phyloP scores from a whole-genome alignment of 1,140 invertebrate species.

The Hyles euphorbiae region DNA sequence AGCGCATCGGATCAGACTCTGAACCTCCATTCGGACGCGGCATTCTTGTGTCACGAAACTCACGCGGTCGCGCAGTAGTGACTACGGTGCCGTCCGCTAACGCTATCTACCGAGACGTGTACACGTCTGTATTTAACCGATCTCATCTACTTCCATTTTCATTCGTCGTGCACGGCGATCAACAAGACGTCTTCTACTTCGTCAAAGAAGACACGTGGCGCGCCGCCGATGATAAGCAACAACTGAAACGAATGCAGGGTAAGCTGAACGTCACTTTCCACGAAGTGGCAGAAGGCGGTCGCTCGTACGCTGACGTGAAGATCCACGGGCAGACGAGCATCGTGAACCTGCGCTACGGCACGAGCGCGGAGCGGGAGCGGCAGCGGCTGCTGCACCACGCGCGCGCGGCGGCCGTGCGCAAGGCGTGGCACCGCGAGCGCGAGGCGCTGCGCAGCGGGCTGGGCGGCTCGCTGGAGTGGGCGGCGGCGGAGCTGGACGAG shows the following conservation, averaged over 20 bases:
- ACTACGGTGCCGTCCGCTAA: slow-evolving; percentile 91
- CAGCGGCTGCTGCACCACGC: slow-evolving; percentile 92
- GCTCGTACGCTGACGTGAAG: slow-evolving; percentile 87
- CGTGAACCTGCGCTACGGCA: slow-evolving; percentile 91
- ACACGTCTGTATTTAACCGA: slow-evolving; percentile 95
- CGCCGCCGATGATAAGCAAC: slow-evolving; percentile 90
- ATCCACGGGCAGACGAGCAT: slow-evolving; percentile 89
- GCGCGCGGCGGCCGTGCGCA: slow-evolving; percentile 87
- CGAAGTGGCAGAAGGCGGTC: slow-evolving; percentile 84
- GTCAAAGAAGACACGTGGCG: slow-evolving; percentile 94
- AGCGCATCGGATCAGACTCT: slow-evolving; percentile 83
- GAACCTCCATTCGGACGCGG: slow-evolving; percentile 94
- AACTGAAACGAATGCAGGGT: slow-evolving; percentile 90
- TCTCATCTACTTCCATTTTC: slow-evolving; percentile 92
- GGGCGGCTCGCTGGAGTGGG: slow-evolving; percentile 84
- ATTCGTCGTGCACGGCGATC: slow-evolving; percentile 90
- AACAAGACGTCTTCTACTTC: slow-evolving; percentile 96
- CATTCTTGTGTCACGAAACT: slow-evolving; percentile 88
- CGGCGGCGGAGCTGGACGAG: slow-evolving; percentile 89
- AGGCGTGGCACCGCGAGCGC: slow-evolving; percentile 94
- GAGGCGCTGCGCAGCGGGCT: slow-evolving; percentile 88
- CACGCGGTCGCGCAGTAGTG: slow-evolving; percentile 87
- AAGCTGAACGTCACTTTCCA: slow-evolving; percentile 96
- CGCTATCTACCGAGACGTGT: slow-evolving; percentile 92
- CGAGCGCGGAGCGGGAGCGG: slow-evolving; percentile 90